Evolutionary conservation across 2,797 vertebrate species (phyloP), one percentile per base, ranked within the genome.

Genomic region (Phoeniculus purpureus): DNA sequence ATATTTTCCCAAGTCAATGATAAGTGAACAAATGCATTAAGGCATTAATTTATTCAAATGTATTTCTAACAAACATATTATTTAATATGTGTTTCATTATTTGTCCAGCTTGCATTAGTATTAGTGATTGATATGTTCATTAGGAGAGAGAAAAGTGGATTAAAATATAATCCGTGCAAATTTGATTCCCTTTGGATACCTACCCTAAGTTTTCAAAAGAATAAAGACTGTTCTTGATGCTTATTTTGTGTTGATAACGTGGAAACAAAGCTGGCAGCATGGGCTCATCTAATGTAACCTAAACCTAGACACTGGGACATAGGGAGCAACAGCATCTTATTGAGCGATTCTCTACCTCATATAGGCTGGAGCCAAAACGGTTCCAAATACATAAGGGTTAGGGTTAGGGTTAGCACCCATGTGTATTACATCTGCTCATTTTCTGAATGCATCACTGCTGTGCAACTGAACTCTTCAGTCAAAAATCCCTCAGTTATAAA

Each of bases 11-110:
- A 83, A 92, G 34, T 92, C 94, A 95, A 95, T 92, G 87, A 95
- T 73, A n/a, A 94, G 76, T 76, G 85, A 94, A 96, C 94, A 96
- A 88, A 96, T 95, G 95, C 87, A 85, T 90, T 94, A 96, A 94
- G 87, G 86, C 90, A 94, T 85, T 93, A 85, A 95, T 89, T 94
- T 87, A 96, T 94, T 94, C 93, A 94, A 95, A 94, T 94, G 67
- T 96, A 96, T 93, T 96, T 95, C 85, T 94, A 94, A 93, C 89
- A 94, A 96, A 95, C 82, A 95, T 95, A 89, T 91, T 94, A 91
- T 93, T 97, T 67, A 90, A 86, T 85, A 92, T 83, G 92, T 85
- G 82, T 77, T 94, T 89, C 76, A 81, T 85, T 96, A 96, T 96
- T 95, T 91, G 55, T 86, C 58, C 87, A 81, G 76, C 78, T 87